Evolutionary conservation across 2,888 invertebrate species (phyloP), one percentile per base, ranked within the genome.

Genomic region (Drosophila histrio): DNA sequence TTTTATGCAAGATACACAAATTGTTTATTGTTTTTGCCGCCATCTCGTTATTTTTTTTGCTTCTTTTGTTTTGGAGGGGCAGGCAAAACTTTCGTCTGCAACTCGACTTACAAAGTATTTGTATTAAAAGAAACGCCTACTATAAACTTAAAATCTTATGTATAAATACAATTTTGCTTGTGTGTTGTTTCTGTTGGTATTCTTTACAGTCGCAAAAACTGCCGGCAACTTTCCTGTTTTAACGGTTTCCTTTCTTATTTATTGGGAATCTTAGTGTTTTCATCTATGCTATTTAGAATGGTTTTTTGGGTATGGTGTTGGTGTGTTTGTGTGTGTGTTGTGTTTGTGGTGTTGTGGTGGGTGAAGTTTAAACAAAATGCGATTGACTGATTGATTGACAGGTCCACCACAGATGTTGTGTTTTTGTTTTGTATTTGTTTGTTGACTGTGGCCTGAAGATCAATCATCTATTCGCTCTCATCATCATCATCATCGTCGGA

Each of bases 401-500:
- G 56, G 52, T 59, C 59, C 77, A 72, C 52, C 50, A 52, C 38
- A 28, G 28, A 50, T 59, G 61, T 21, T 69, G 19, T 73, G 21
- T 70, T 41, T 65, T 9, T 56, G 19, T 43, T 32, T n/a, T 22
- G 15, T 24, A 46, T 54, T 19, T 49, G 24, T 53, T 59, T 52
- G 61, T 59, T 52, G 61, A 64, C 59, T 74, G 58, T 49, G 58
- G 58, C 7, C 41, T 68, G 26, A 62, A 32, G 38, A 54, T 57
- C 34, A 57, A 53, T 38, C 26, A 46, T 76, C 93, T 94, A 94
- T 91, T 94, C 94, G 93, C 94, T 94, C 90, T 94, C 94, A 79
- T 94, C 94, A 53, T 95, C 94, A 9, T 90, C 90, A 15, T 94
- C 94, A 38, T 94, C 94, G 44, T 94, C 94, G 21, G 94, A 94